Conservation (phyloP, 2,113 vertebrate species). For the Ictalurus furcatus region DNA sequence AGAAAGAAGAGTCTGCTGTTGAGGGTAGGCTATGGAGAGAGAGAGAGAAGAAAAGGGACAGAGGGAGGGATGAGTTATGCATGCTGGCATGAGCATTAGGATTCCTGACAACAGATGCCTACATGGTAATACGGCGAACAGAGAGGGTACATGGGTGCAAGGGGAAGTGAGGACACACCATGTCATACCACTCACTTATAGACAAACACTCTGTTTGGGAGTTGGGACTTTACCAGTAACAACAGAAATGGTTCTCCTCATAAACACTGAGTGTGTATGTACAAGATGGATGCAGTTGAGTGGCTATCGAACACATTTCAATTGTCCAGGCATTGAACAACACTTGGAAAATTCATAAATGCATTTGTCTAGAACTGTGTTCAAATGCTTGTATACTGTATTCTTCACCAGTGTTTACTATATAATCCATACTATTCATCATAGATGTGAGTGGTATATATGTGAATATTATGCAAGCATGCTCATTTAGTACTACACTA, state of each 20-base stretch:
- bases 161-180: constrained; percentile 15
- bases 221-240: neutral
- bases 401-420: neutral
- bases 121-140: constrained; percentile 54
- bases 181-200: neutral
- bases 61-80: constrained; percentile 40
- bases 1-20: neutral
- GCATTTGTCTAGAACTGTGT: neutral
- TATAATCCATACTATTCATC: neutral
- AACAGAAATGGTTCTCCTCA: neutral
- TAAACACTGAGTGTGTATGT: neutral
- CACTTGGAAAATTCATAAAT: neutral
- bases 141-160: constrained; percentile 60
- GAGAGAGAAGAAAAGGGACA: neutral
- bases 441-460: neutral
- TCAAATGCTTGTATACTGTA: neutral
- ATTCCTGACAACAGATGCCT: constrained; percentile 72
- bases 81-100: constrained; percentile 63
- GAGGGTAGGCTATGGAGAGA: neutral
- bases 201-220: neutral
- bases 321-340: neutral
- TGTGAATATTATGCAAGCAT: neutral
- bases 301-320: neutral
- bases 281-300: neutral
- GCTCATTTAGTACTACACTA: neutral